A percentile compares a stretch with the other conserved stretches of the same genome.
phyloP scores from a whole-genome alignment of 2,797 vertebrate species.

The Rachycentron canadum region DNA sequence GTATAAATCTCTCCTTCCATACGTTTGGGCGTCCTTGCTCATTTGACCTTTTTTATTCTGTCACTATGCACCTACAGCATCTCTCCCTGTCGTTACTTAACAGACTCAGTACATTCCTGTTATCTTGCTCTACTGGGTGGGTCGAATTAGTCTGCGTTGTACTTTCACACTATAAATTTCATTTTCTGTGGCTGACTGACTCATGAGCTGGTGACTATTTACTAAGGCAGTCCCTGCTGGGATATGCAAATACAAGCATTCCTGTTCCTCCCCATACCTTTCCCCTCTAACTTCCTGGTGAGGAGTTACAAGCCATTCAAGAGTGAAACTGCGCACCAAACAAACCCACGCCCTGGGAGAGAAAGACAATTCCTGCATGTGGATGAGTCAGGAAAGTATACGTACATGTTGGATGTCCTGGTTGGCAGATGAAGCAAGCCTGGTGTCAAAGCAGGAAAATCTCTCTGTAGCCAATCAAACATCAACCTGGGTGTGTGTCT shows the following conservation, averaged over 20 bases:
- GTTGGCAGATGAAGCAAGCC: slow-evolving; percentile 43
- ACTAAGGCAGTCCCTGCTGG: slow-evolving; percentile 46
- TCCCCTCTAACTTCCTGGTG: not conserved
- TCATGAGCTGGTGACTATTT: slow-evolving; percentile 72
- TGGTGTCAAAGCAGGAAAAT: slow-evolving; percentile 28
- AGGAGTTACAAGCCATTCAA: slow-evolving; percentile 14
- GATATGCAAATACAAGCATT: slow-evolving; percentile 62
- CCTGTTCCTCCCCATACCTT: slow-evolving; percentile 46
- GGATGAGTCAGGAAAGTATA: slow-evolving; percentile 38
- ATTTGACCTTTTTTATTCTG: slow-evolving; percentile 14
- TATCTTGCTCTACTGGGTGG: slow-evolving; percentile 39
- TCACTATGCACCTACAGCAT: not conserved
- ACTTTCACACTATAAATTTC: slow-evolving; percentile 56
- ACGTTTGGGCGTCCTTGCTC: not conserved
- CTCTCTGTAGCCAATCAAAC: slow-evolving; percentile 20
- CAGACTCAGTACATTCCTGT: slow-evolving; percentile 7
- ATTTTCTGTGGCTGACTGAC: slow-evolving; percentile 53
- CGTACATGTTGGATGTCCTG: not conserved
- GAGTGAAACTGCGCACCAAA: slow-evolving; percentile 53
- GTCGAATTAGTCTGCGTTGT: slow-evolving; percentile 36
- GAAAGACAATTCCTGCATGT: not conserved
- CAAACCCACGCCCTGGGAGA: slow-evolving; percentile 50
- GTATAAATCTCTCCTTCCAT: slow-evolving; percentile 1
- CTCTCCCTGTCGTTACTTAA: slow-evolving; percentile 3
- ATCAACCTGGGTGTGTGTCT: slow-evolving; percentile 11